phyloP scores from a whole-genome alignment of 2,113 vertebrate species.

The Recurvirostra avosetta region DNA sequence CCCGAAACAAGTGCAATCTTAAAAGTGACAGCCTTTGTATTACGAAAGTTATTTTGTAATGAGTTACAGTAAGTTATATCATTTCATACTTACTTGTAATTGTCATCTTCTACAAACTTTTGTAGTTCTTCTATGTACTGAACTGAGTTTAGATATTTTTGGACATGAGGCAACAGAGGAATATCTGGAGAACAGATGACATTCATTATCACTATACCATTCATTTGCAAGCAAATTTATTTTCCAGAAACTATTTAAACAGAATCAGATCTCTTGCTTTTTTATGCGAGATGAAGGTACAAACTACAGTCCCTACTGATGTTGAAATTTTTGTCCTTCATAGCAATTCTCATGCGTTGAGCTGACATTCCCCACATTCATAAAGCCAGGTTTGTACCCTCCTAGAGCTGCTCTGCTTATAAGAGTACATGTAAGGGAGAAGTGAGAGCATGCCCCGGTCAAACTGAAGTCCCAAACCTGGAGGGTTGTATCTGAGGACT shows the following conservation, averaged over 20 bases:
- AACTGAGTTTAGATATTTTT: conserved; percentile 97
- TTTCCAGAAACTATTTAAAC: neutral
- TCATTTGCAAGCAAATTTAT: neutral
- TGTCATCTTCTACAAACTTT: conserved; percentile 99
- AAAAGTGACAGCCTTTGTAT: neutral
- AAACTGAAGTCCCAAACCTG: neutral
- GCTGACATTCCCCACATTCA: neutral
- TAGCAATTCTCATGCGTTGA: neutral
- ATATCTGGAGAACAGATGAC: conserved; percentile 81
- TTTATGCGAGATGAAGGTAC: neutral
- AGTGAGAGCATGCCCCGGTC: accelerated
- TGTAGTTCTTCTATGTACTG: conserved; percentile 98
- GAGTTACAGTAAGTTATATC: neutral
- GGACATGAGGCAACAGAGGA: conserved; percentile 91
- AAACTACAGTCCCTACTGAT: neutral
- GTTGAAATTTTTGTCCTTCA: neutral
- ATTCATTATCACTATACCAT: neutral
- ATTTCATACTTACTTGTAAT: conserved; percentile 90
- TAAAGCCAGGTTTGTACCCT: neutral
- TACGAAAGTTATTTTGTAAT: neutral
- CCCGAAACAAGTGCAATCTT: neutral
- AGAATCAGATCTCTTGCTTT: neutral
- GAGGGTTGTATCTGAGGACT: neutral
- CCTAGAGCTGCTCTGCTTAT: neutral
- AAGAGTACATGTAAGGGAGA: neutral